phyloP scores from a whole-genome alignment of 2,888 invertebrate genomes.

The Macrosiphum euphorbiae region DNA sequence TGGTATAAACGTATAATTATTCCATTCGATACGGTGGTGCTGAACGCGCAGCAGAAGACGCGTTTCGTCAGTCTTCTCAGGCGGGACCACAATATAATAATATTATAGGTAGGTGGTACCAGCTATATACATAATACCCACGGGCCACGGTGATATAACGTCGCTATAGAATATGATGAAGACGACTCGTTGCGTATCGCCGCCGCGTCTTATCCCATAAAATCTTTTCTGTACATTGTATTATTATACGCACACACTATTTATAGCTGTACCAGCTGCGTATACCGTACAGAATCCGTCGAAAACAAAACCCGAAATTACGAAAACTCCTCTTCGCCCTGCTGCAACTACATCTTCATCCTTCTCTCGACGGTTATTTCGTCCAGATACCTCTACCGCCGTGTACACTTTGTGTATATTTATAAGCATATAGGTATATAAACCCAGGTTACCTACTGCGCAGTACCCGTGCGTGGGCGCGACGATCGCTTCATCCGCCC shows the following conservation, averaged over 20 bases:
- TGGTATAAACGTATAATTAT: background rate
- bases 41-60: background rate
- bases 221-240: background rate
- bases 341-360: background rate
- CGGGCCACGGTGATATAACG: background rate
- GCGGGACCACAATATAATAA: background rate
- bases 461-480: background rate
- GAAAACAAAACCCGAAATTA: background rate
- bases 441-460: background rate
- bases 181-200: conserved; percentile 1
- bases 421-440: background rate
- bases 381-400: background rate
- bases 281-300: background rate
- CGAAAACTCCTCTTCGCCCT: background rate
- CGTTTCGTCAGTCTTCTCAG: background rate
- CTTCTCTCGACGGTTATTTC: background rate
- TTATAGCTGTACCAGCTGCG: background rate
- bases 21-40: background rate
- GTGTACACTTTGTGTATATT: background rate
- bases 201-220: background rate
- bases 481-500: background rate
- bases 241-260: background rate
- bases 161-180: background rate
- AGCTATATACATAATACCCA: background rate
- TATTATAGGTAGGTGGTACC: background rate